Evolutionary conservation across 92 coral and sea anemone genomes (phyloP).

Genomic region (Actinernus sp.): DNA sequence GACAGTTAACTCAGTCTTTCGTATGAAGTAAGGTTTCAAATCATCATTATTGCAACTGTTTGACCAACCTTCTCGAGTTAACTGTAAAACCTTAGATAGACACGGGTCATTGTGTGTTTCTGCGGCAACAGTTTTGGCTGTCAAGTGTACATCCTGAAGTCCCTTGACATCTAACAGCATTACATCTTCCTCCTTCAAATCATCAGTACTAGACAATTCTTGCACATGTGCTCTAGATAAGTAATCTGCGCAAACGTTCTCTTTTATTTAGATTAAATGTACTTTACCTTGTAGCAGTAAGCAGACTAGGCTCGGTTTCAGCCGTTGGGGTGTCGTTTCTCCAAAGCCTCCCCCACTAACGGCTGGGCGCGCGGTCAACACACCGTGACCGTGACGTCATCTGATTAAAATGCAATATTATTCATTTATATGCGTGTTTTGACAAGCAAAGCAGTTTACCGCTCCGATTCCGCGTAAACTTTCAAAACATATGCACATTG

Average conservation of each 20-base stretch:
- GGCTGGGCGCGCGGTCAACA: too few relatives aligned
- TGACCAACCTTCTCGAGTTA: conserved; percentile 49
- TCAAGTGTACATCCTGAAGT: conserved; percentile 13
- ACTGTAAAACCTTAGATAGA: conserved; percentile 9
- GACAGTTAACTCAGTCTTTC: conserved; percentile 50
- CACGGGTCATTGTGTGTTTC: conserved; percentile 34
- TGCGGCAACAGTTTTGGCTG: conserved; percentile 36
- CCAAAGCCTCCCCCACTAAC: too few relatives aligned
- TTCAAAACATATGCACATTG: too few relatives aligned
- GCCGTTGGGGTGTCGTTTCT: too few relatives aligned
- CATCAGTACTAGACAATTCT: background rate
- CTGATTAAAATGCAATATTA: too few relatives aligned
- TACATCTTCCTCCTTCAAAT: conserved; percentile 5
- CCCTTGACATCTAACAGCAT: conserved; percentile 5
- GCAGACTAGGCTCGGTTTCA: too few relatives aligned
- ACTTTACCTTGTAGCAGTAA: conserved; percentile 25
- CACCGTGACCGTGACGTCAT: too few relatives aligned
- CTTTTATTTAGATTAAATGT: conserved; percentile 34
- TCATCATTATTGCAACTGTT: conserved; percentile 42
- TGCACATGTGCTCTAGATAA: conserved; percentile 40
- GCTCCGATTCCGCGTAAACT: too few relatives aligned
- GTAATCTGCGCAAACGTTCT: conserved; percentile 42
- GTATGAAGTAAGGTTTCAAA: conserved; percentile 63
- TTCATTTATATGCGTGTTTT: too few relatives aligned
- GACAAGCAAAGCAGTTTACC: too few relatives aligned